Evolutionary conservation across 53 echinoderm and acorn worm genomes (phyloP).

Genomic region (Luidia sarsii): DNA sequence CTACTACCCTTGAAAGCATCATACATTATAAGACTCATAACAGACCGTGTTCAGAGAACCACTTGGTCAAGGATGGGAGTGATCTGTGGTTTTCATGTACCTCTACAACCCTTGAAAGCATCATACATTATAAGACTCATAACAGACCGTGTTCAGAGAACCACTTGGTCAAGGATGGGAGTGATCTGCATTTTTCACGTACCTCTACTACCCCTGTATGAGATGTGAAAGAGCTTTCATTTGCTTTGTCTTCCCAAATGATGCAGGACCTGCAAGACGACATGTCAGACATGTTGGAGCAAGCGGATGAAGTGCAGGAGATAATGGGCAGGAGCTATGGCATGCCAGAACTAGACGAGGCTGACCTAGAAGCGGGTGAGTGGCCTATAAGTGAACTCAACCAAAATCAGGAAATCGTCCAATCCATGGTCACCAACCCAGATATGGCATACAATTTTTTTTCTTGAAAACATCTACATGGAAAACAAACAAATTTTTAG

Average conservation of each 20-base stretch:
- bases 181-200: too few species aligned
- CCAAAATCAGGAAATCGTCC: not conserved
- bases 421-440: not conserved
- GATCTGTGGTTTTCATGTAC: too few species aligned
- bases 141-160: too few species aligned
- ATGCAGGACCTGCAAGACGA: conserved; percentile 97
- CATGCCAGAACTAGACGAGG: conserved; percentile 91
- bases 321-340: conserved; percentile 87
- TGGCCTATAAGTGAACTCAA: not conserved
- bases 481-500: not conserved
- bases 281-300: conserved; percentile 95
- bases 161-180: too few species aligned
- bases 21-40: too few species aligned
- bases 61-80: too few species aligned
- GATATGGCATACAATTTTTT: not conserved
- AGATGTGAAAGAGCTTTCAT: too few species aligned
- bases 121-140: too few species aligned
- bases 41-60: too few species aligned
- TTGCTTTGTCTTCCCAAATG: not conserved
- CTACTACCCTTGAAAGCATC: too few species aligned
- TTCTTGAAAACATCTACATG: not conserved
- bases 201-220: too few species aligned
- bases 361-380: conserved; percentile 96
- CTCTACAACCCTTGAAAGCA: too few species aligned
- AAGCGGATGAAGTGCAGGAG: conserved; percentile 94